Evolutionary conservation across 2,113 vertebrate species (phyloP), one percentile per base, ranked within the genome.

Genomic region (Numida meleagris): DNA sequence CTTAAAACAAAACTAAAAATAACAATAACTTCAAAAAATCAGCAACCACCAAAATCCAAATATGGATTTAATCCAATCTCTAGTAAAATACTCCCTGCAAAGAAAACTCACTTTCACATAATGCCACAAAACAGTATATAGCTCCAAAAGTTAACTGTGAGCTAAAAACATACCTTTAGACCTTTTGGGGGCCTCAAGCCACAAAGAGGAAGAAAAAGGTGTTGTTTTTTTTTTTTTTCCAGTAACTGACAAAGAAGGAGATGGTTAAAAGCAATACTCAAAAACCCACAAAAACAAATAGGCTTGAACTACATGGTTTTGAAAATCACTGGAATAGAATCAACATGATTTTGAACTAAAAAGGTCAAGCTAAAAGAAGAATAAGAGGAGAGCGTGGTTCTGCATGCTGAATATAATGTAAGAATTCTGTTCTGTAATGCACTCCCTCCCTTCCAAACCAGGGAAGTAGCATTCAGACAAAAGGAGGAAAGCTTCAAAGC

Each of bases 281-380:
- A 84, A 93, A 53, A 0, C 7, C 23, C 31, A 10, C 38, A 68
- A 72, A 83, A 88, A 40, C 0, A 1, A 3, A 53, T 0, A 0
- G 7, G 8, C 77, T 72, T 71, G 40, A 96, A 91, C 58, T 36
- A 34, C 27, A 40, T 0, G 2, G 6, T 58, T 86, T 80, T 77
- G 24, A 74, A 83, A 88, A 59, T 1, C 0, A 12, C 23, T 4
- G 12, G 9, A 29, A 78, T 7, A 57, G 6, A 55, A 77, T 3
- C 14, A 1, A 38, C 77, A 66, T 24, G 4, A 40, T n/a, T 83
- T 40, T 77, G 9, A 84, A 38, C 16, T 1, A 29, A 67, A 55
- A 50, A 71, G 24, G 1, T 27, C 7, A 55, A 83, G 25, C n/a
- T 48, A 45, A 57, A 68, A 48, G 33, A 24, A 17, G 6, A 6